Conservation (phyloP, 92 coral and sea anemone species). For the Epizoanthus rinbou region DNA sequence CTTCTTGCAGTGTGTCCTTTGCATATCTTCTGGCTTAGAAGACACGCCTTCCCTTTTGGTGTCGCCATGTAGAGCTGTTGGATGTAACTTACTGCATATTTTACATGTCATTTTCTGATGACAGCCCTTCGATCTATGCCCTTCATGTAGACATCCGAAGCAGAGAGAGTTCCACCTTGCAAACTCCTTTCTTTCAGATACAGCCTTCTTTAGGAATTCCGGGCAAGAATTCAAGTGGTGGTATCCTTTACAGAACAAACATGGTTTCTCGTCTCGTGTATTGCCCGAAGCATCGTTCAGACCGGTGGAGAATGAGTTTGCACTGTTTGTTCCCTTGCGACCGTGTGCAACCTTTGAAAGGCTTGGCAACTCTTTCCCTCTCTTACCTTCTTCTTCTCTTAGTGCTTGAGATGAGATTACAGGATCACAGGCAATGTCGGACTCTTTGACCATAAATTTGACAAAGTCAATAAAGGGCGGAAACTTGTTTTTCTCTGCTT, state of each 20-base stretch:
- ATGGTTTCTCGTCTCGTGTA: conserved; percentile 31
- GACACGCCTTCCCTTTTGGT: conserved; percentile 18
- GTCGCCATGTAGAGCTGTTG: conserved; percentile 65
- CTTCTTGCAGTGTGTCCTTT: conserved; percentile 19
- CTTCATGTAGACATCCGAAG: conserved; percentile 7
- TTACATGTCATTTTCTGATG: conserved; percentile 52
- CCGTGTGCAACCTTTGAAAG: neutral
- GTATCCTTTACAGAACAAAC: conserved; percentile 40
- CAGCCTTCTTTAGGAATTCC: conserved; percentile 47
- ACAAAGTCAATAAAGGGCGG: conserved; percentile 58
- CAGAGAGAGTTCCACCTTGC: conserved; percentile 59
- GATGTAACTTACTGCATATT: conserved; percentile 52
- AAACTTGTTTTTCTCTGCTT: conserved; percentile 46
- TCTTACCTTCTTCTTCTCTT: conserved; percentile 41
- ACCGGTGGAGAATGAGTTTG: conserved; percentile 38
- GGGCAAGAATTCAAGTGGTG: conserved; percentile 62
- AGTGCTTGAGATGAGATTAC: conserved; percentile 46
- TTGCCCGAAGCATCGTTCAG: conserved; percentile 21
- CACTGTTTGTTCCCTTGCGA: conserved; percentile 18
- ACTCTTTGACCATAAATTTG: conserved; percentile 51
- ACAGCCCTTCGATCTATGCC: conserved; percentile 62
- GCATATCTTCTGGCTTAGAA: neutral
- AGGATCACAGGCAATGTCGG: conserved; percentile 65
- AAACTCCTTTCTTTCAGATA: conserved; percentile 61
- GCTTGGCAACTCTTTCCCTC: conserved; percentile 30